phyloP scores from a whole-genome alignment of 2,797 vertebrate species.

The Heteromormyrus szaboi region DNA sequence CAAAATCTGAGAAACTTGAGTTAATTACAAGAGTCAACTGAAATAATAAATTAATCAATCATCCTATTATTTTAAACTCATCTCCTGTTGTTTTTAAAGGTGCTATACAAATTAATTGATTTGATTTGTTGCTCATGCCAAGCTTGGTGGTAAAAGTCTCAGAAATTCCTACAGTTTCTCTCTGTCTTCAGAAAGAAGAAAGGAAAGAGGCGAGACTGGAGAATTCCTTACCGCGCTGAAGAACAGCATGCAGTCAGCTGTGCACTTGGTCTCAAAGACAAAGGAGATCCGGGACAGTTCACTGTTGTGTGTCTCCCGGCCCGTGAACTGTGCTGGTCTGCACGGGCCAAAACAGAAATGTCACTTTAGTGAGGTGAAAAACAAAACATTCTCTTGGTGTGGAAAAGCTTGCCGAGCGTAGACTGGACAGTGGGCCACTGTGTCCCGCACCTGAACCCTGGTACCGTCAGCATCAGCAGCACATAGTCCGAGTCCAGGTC shows the following conservation, averaged over 20 bases:
- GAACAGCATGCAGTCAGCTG: conserved; percentile 73
- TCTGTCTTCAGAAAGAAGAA: background rate
- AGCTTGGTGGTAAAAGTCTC: background rate
- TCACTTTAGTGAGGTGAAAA: background rate
- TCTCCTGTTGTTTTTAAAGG: background rate
- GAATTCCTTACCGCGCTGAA: conserved; percentile 76
- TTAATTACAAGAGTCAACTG: background rate
- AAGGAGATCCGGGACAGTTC: conserved; percentile 83
- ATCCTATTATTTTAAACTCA: background rate
- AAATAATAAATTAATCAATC: background rate
- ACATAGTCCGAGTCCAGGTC: conserved; percentile 80
- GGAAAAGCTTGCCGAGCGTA: background rate
- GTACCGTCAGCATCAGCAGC: conserved; percentile 74
- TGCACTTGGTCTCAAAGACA: conserved; percentile 83
- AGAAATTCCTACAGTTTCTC: background rate
- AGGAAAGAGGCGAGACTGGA: background rate
- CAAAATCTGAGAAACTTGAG: background rate
- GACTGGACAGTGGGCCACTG: background rate
- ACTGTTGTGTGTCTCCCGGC: conserved; percentile 59
- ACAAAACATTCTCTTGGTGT: background rate
- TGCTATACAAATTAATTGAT: background rate
- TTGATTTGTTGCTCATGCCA: background rate
- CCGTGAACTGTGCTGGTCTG: conserved; percentile 65
- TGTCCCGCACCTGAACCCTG: conserved; percentile 78
- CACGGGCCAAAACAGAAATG: background rate